Base-by-base conservation (phyloP, 2,888 invertebrate genomes). In the Watsonalla cultraria region DNA sequence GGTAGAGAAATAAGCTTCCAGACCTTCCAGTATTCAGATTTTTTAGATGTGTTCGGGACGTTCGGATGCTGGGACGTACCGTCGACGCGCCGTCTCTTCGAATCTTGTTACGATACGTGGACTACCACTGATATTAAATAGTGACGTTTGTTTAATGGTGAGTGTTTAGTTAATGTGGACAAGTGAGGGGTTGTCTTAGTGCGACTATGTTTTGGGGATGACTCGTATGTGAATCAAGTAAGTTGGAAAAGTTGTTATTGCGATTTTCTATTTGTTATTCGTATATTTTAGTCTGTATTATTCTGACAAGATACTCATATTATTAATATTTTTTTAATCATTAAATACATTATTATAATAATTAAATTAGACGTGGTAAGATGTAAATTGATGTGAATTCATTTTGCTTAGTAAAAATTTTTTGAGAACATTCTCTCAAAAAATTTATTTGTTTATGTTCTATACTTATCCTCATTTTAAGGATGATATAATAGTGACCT, bases 11-110 rank as follows among this genome's bases (percentile, higher is more conserved):
- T 82, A 86, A 84, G 86, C 84, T 85, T 82, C 77, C 83, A 86
- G 89, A 84, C 86, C 84, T 85, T 82, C 77, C 83, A 86, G 89
- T 86, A 89, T 74, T 82, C 78, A 70, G 75, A 81, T 85, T 87
- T 88, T 89, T 89, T 85, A 90, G 90, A 90, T 86, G 86, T 82
- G 75, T 78, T 76, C 75, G 71, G 77, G 70, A 70, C 82, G 83
- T 65, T 75, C 64, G 68, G 78, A 78, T 61, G 80, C 76, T 74
- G 84, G 73, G 84, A 84, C 90, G 89, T 82, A 69, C 73, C 72
- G 60, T 50, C 49, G 68, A 64, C 62, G 58, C 65, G 61, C 58
- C 57, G 57, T 62, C 59, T 63, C 59, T 63, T 61, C 59, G 59
- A 63, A 75, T 68, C 70, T 76, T 68, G 74, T 80, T 80, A 76